Conservation (phyloP, 2,797 vertebrate genomes). For the Neosalanx taihuensis region DNA sequence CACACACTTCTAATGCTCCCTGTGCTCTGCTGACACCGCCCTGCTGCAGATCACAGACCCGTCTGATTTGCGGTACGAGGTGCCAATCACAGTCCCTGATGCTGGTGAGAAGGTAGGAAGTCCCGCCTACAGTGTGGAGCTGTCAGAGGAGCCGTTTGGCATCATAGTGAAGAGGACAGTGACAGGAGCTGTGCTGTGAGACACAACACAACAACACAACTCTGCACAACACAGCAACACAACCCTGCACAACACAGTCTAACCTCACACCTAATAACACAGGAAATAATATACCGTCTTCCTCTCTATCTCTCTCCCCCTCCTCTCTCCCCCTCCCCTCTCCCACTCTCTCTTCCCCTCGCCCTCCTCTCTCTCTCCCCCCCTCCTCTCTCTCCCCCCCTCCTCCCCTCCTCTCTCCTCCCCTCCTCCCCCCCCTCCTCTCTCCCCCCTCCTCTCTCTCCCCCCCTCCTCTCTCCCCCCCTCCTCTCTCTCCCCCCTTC, state of each 20-base stretch:
- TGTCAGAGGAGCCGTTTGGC: conserved; percentile 76
- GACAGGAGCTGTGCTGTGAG: conserved; percentile 70
- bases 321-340: not conserved
- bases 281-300: not conserved
- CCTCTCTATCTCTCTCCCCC: too few species aligned
- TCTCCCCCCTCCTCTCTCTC: too few species aligned
- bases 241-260: not conserved
- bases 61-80: conserved; percentile 71
- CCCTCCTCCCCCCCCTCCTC: too few species aligned
- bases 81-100: conserved; percentile 73
- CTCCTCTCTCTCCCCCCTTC: too few species aligned
- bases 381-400: not conserved
- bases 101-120: conserved; percentile 64
- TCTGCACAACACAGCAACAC: not conserved
- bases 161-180: conserved; percentile 69
- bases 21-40: not conserved
- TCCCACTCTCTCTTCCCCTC: not conserved
- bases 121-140: conserved; percentile 73
- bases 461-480: too few species aligned
- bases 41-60: conserved; percentile 75
- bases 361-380: not conserved
- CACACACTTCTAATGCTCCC: not conserved
- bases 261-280: not conserved
- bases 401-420: not conserved
- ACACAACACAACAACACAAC: conserved; percentile 1